Base-by-base conservation (phyloP, 2,113 vertebrate genomes). In the Lonchura striata region DNA sequence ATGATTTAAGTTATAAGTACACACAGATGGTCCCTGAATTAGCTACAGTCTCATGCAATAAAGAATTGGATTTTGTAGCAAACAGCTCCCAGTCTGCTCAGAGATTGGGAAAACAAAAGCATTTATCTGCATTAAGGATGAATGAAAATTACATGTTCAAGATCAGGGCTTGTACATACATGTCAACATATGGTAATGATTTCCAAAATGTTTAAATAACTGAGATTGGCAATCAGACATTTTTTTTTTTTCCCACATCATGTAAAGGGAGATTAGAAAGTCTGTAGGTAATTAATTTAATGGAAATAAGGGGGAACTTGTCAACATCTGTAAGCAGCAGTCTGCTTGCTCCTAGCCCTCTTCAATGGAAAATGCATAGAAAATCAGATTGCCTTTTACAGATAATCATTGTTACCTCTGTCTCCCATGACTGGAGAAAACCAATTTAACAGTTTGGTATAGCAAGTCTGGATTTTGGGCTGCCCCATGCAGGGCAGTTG, bases 11-110 rank as follows among this genome's bases (percentile, higher is more conserved):
- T 92, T 75, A 37, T 88, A 95, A 92, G 74, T 87, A 89, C 49
- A 92, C 75, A 91, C 95, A 96, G 92, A 94, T 96, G 94, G 84
- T 86, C 47, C 46, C 83, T 87, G 95, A 91, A 96, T 95, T 91
- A 96, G 61, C 59, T 84, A 50, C 53, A 94, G n/a, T 50, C 57
- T 82, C 53, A 39, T 49, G 80, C 49, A 92, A 82, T 80, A 89
- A 88, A 76, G 53, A 47, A 60, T 37, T 47, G n/a, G n/a, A 75
- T 92, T 85, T 89, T 87, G 69, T 9, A 3, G 80, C 41, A 85
- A 86, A 65, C 5, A 84, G 27, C 42, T 85, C 72, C 77, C 37
- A 23, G 65, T 70, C 81, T 92, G 50, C 46, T 76, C 50, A 80
- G 50, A 89, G 46, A 81, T 27, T 16, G 16, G 21, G n/a, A 66